Percentiles rank a stretch among this genome's conserved stretches.
Conservation (phyloP, 2,888 invertebrate genomes). For the Drosophila meridiana region DNA sequence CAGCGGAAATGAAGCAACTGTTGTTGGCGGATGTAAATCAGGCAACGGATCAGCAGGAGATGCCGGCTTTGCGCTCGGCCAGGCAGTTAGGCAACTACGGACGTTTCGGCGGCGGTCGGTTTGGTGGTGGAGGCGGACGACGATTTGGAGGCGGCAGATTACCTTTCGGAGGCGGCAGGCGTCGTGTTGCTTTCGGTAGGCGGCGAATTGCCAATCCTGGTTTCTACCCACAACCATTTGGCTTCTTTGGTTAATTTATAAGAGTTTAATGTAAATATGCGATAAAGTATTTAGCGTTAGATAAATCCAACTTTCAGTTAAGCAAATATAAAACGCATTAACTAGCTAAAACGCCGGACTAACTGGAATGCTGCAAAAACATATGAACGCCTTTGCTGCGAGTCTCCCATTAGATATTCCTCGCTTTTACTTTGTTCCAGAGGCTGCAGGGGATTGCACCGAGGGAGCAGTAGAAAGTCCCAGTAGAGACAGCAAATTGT, state of each 20-base stretch:
- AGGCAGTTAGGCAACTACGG: conserved; percentile 59
- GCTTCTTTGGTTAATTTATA: conserved; percentile 43
- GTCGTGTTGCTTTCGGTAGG: not conserved
- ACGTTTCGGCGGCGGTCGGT: conserved; percentile 42
- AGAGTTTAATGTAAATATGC: conserved; percentile 6
- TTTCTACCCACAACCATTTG: conserved; percentile 18
- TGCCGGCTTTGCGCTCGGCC: conserved; percentile 63
- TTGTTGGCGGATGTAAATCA: conserved; percentile 75
- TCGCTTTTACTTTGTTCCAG: conserved; percentile 5
- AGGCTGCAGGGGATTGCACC: conserved; percentile 4
- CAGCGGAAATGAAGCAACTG: conserved; percentile 69
- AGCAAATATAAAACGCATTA: conserved; percentile 18
- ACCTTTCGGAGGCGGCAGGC: conserved; percentile 16
- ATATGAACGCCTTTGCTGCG: conserved; percentile 32
- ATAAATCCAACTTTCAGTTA: conserved; percentile 51
- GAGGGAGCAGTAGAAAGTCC: conserved; percentile 1
- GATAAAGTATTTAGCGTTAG: conserved; percentile 25
- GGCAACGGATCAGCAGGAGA: conserved; percentile 62
- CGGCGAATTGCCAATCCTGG: conserved; percentile 16
- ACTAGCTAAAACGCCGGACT: conserved; percentile 39
- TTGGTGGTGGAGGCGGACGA: conserved; percentile 6
- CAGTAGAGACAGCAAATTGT: conserved; percentile 8
- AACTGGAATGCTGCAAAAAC: not conserved
- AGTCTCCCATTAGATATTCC: conserved; percentile 20
- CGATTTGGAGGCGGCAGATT: conserved; percentile 34